Evolutionary conservation across 2,113 vertebrate species (phyloP).

Genomic region (Cynoglossus semilaevis): DNA sequence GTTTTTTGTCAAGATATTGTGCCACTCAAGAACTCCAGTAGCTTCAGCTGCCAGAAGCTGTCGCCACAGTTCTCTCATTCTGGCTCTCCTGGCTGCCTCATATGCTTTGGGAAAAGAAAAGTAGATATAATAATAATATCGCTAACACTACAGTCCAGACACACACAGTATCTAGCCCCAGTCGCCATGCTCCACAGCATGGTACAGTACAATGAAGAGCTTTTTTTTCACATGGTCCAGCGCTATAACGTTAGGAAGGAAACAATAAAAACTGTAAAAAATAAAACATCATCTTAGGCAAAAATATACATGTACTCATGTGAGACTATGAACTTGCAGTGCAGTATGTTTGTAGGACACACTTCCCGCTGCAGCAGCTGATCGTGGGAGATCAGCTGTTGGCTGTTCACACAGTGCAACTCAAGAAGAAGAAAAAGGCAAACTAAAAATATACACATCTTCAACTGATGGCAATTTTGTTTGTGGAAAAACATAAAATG

Average conservation of each 20-base stretch:
- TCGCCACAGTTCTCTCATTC: conserved; percentile 64
- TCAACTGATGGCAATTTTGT: conserved; percentile 47
- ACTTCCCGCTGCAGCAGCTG: conserved; percentile 10
- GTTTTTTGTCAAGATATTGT: conserved; percentile 33
- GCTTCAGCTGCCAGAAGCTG: conserved; percentile 8
- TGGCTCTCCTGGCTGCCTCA: conserved; percentile 44
- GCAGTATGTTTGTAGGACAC: conserved; percentile 20
- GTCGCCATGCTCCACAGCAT: conserved; percentile 28
- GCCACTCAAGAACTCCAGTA: conserved; percentile 67
- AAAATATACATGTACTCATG: conserved; percentile 25
- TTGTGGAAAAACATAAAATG: conserved; percentile 38
- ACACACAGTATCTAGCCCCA: not conserved
- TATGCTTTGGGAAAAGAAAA: not conserved
- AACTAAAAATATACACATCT: conserved; percentile 54
- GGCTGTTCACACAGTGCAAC: conserved; percentile 62
- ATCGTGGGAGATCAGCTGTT: conserved; percentile 1
- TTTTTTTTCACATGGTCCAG: conserved; percentile 36
- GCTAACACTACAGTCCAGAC: conserved; percentile 30
- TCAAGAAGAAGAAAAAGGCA: conserved; percentile 34
- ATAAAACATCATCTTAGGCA: conserved; percentile 31
- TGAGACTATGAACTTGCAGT: conserved; percentile 21
- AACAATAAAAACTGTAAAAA: conserved; percentile 22
- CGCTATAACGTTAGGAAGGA: conserved; percentile 18
- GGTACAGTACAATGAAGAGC: conserved; percentile 52
- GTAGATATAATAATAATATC: not conserved